Base-by-base conservation (phyloP, 2,888 invertebrate species). In the Dastarcus helophoroides region DNA sequence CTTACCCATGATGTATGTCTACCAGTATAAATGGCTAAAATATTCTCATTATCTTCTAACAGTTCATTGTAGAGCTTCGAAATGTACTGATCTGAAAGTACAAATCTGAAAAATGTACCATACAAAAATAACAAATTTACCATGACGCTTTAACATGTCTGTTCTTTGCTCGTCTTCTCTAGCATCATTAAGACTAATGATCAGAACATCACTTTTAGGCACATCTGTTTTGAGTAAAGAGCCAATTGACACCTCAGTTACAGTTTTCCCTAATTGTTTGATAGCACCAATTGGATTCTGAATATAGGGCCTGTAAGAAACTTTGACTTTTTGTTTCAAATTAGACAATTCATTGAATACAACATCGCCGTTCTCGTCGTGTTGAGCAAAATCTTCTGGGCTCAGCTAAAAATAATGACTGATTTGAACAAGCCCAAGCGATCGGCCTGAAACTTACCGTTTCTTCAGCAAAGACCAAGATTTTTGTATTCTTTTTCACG, bases 291-390 rank as follows among this genome's bases (percentile, higher is more conserved):
- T 36, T 0, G 81, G 69, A 35, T 69, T 65, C 24, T 72, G 65
- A 0, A 82, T 82, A 11, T 68, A 66, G 5, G 78, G 69, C 29
- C 76, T 58, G 50, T 77, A 81, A 2, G 67, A 57, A 12, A 49
- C 48, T 38, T 51, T 47, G 14, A 45, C 41, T 11, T 58, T 56
- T 4, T 55, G 52, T 32, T 52, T 45, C 2, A 62, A 47, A 21
- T 54, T 49, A 21, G 59, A 56, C 32, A 70, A 46, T 30, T 61
- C 50, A 5, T 53, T 48, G 41, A 62, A 69, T 36, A 64, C 60
- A 3, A 56, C 54, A 25, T 58, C 49, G 8, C 60, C 54, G 23
- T 51, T 43, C 21, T 45, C 39, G 43, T 62, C 61, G 21, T 56
- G 47, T 43, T 61, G 59, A 31, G 53, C 44, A 43, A 69, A 64